phyloP scores from a whole-genome alignment of 1,140 invertebrate species.

The Lordiphosa collinella region DNA sequence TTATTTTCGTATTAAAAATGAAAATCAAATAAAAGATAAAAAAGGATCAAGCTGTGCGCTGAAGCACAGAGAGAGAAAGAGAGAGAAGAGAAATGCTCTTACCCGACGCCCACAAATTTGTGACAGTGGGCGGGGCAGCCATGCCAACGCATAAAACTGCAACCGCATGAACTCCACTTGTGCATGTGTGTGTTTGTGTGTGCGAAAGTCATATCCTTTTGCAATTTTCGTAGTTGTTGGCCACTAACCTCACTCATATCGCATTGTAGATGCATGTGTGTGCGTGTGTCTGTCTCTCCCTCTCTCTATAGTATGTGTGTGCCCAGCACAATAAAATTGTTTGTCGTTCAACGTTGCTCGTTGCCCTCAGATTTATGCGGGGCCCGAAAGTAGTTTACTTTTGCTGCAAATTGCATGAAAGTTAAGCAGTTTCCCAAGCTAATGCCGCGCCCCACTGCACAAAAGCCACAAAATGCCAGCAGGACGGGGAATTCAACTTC shows the following conservation, averaged over 20 bases:
- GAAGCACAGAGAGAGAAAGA: background rate
- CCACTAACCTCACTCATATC: constrained; percentile 69
- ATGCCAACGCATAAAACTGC: constrained; percentile 68
- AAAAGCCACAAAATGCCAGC: constrained; percentile 55
- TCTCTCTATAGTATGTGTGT: constrained; percentile 10
- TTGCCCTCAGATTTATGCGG: constrained; percentile 58
- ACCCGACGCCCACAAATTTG: constrained; percentile 20
- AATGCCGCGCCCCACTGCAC: constrained; percentile 68
- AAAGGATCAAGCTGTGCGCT: constrained; percentile 72
- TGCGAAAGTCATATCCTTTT: constrained; percentile 68
- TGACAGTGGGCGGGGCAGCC: constrained; percentile 56
- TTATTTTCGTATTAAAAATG: constrained; percentile 78
- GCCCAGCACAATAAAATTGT: constrained; percentile 67
- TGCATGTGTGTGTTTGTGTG: constrained; percentile 3
- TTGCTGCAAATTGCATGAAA: constrained; percentile 71
- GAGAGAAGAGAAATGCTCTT: constrained; percentile 51
- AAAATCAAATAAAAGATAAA: constrained; percentile 78
- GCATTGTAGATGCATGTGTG: constrained; percentile 39
- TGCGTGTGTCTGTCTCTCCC: too few relatives aligned
- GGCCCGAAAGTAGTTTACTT: constrained; percentile 60
- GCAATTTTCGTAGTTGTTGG: constrained; percentile 69
- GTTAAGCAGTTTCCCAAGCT: constrained; percentile 68
- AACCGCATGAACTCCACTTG: constrained; percentile 45
- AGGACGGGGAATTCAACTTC: background rate
- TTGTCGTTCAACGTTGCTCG: constrained; percentile 55